A percentile compares a stretch with the other conserved stretches of the same genome.
Conservation (phyloP, 2,888 invertebrate genomes). For the Machimus atricapillus region DNA sequence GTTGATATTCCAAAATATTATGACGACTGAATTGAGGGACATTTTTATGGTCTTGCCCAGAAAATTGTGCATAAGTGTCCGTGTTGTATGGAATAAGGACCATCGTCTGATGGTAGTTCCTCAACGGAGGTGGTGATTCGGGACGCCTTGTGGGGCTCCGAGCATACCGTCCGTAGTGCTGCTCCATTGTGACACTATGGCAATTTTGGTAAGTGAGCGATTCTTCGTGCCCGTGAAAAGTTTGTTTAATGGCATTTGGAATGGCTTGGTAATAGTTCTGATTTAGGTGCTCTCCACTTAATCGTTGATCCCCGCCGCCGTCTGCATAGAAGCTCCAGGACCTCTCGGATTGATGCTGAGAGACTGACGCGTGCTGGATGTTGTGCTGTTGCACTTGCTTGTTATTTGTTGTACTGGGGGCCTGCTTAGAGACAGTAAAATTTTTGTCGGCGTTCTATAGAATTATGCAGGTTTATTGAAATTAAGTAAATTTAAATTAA, state of each 20-base stretch:
- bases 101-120: constrained; percentile 73
- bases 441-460: constrained; percentile 30
- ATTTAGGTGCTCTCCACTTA: constrained; percentile 55
- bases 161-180: constrained; percentile 59
- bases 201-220: constrained; percentile 61
- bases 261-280: constrained; percentile 59
- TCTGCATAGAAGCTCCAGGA: constrained; percentile 61
- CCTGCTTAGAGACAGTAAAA: neutral
- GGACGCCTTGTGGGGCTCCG: constrained; percentile 65
- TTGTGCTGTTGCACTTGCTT: constrained; percentile 2
- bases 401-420: neutral
- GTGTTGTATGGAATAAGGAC: constrained; percentile 73
- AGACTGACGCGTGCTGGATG: constrained; percentile 51
- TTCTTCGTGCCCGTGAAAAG: constrained; percentile 59
- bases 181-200: constrained; percentile 51
- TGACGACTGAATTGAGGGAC: constrained; percentile 59
- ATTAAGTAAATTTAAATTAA: neutral
- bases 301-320: constrained; percentile 54
- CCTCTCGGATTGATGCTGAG: constrained; percentile 59
- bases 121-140: constrained; percentile 74
- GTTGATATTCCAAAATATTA: constrained; percentile 62
- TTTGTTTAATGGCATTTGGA: constrained; percentile 60
- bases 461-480: constrained; percentile 17
- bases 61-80: constrained; percentile 61
- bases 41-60: constrained; percentile 58